Evolutionary conservation across 2,888 invertebrate species (phyloP).

Genomic region (Cheilosia pagana): DNA sequence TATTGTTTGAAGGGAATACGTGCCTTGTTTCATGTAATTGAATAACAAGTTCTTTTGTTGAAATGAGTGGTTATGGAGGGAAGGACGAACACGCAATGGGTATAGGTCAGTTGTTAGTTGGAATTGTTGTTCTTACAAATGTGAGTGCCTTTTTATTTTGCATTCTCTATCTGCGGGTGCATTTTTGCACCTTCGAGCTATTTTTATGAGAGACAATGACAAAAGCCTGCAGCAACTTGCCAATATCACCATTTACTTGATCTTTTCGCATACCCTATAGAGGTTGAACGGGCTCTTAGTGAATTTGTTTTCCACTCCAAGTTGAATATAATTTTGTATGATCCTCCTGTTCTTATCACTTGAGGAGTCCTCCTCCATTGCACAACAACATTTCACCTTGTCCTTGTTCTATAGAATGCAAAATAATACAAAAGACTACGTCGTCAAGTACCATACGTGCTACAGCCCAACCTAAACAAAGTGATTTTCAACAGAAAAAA

Average conservation of each 20-base stretch:
- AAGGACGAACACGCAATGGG: not conserved
- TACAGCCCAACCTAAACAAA: not conserved
- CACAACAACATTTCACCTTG: slow-evolving; percentile 3
- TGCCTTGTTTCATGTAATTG: slow-evolving; percentile 20
- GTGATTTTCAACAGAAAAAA: not conserved
- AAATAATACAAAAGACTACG: not conserved
- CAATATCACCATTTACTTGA: too few species aligned
- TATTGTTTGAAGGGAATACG: not conserved
- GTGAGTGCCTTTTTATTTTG: too few species aligned
- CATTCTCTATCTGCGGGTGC: too few species aligned
- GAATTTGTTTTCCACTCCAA: too few species aligned
- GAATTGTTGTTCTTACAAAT: too few species aligned
- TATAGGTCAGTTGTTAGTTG: not conserved
- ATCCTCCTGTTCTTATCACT: too few species aligned
- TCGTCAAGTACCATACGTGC: not conserved
- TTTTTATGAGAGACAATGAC: too few species aligned
- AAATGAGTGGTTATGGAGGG: not conserved
- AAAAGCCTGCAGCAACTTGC: too few species aligned
- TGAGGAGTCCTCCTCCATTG: not conserved
- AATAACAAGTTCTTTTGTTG: not conserved
- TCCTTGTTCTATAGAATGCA: not conserved
- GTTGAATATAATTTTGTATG: not conserved
- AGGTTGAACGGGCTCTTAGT: too few species aligned
- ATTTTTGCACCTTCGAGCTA: too few species aligned
- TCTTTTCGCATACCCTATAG: too few species aligned